Evolutionary conservation across 2,888 invertebrate genomes (phyloP).

Genomic region (Ophion ellenae): DNA sequence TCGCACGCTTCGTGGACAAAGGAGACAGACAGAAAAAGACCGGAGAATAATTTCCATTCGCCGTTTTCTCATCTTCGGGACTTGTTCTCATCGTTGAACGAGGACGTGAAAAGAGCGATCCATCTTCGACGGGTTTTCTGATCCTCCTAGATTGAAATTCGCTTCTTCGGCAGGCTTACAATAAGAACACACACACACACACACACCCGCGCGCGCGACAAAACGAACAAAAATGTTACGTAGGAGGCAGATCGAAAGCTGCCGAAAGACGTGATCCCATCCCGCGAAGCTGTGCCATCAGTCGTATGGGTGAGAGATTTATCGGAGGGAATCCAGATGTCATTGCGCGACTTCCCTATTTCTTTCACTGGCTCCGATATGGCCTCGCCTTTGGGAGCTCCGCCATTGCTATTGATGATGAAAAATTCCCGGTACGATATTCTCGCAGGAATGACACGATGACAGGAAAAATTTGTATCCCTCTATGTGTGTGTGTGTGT

Average conservation of each 20-base stretch:
- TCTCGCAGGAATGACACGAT: background rate
- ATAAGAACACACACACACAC: background rate
- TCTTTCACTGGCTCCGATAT: background rate
- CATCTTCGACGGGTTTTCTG: slow-evolving; percentile 53
- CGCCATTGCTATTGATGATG: background rate
- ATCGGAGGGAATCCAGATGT: slow-evolving; percentile 63
- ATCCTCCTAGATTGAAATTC: slow-evolving; percentile 64
- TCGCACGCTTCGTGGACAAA: background rate
- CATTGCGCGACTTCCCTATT: slow-evolving; percentile 36
- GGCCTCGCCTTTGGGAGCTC: background rate
- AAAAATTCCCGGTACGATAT: background rate
- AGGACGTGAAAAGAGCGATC: slow-evolving; percentile 41
- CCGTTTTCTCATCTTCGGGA: slow-evolving; percentile 20
- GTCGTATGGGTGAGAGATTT: slow-evolving; percentile 51
- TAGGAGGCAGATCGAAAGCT: slow-evolving; percentile 44
- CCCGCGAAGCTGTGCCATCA: slow-evolving; percentile 3
- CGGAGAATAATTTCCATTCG: slow-evolving; percentile 50
- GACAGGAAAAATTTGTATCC: background rate
- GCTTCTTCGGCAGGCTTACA: slow-evolving; percentile 28
- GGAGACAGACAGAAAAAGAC: background rate
- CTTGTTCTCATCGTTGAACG: slow-evolving; percentile 29
- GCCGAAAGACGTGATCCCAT: slow-evolving; percentile 13
- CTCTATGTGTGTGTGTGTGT: background rate
- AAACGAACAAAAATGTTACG: slow-evolving; percentile 10
- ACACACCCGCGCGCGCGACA: background rate